Evolutionary conservation across 2,888 invertebrate species (phyloP).

Genomic region (Plebejus melissa): DNA sequence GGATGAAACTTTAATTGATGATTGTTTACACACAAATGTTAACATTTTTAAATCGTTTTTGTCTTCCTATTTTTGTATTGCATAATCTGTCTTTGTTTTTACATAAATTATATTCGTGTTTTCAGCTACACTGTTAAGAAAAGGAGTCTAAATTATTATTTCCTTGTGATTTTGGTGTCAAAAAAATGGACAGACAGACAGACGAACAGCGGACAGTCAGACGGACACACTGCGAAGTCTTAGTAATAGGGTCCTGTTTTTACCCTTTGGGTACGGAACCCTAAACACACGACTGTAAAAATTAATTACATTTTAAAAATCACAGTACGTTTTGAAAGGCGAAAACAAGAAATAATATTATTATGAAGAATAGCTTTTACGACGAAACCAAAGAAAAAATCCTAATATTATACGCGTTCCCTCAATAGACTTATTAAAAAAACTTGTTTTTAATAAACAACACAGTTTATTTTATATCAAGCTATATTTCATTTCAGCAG

Average conservation of each 20-base stretch:
- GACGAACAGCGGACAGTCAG: too few species aligned
- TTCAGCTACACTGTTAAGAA: background rate
- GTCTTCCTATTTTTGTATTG: background rate
- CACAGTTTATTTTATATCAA: slow-evolving; percentile 18
- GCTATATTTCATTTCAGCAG: slow-evolving; percentile 23
- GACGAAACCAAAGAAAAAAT: background rate
- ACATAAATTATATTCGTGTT: background rate
- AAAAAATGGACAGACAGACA: too few species aligned
- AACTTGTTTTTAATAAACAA: slow-evolving; percentile 13
- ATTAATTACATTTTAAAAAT: background rate
- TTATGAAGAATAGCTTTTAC: background rate
- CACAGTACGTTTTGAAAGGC: background rate
- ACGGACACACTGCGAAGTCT: too few species aligned
- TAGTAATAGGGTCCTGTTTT: too few species aligned
- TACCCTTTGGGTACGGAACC: too few species aligned
- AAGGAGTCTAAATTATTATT: too few species aligned
- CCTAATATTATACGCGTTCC: background rate
- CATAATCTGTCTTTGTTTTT: background rate
- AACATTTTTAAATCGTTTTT: background rate
- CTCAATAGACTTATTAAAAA: slow-evolving; percentile 9
- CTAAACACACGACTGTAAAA: background rate
- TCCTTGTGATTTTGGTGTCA: too few species aligned
- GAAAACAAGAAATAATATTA: background rate
- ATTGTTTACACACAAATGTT: slow-evolving; percentile 8
- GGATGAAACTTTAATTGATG: slow-evolving; percentile 20